Base-by-base conservation (phyloP, 2,888 invertebrate species). In the Caenorhabditis plicata region DNA sequence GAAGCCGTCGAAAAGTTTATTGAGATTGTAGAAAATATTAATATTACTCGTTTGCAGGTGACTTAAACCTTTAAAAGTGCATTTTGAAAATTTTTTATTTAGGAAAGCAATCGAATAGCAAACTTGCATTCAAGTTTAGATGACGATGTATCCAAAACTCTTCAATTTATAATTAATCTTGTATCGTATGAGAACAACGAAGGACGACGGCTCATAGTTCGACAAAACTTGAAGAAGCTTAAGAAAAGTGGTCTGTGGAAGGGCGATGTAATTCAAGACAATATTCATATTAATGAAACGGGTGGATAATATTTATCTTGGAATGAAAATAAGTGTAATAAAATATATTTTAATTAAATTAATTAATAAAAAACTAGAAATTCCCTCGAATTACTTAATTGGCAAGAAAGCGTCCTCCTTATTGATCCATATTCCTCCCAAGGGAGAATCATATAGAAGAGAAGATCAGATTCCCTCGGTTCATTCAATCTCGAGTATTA, bases 101-200 rank as follows among this genome's bases (percentile, higher is more conserved):
- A 55, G 54, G 58, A 58, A 35, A 55, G 55, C n/a, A 55, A 50
- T 36, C 31, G 48, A 13, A 61, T 54, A 17, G 36, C 53, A 0
- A 52, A 54, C 42, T 38, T 61, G 4, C 55, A 55, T 41, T 39
- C 51, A 4, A 35, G 44, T 0, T 25, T 61, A 17, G 60, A 60
- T 26, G 51, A 54, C 9, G 61, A 61, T 20, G 47, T 54, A 5
- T 43, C 54, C 7, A 61, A 61, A 23, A 61, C 61, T 2, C 32
- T 61, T 11, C 54, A 61, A 36, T 61, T 48, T 46, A 54, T 61
- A 15, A 41, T 61, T n/a, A 46, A 61, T n/a, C 19, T 61, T 4
- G 55, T 61, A 2, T 55, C 55, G n/a, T 55, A 55, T 35, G 51
- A 55, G n/a, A 51, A 52, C 3, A 61, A 61, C 27, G 61, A 61